Evolutionary conservation across 2,888 invertebrate genomes (phyloP), one percentile per base, ranked within the genome.

Genomic region (Drosophila melanosoma): DNA sequence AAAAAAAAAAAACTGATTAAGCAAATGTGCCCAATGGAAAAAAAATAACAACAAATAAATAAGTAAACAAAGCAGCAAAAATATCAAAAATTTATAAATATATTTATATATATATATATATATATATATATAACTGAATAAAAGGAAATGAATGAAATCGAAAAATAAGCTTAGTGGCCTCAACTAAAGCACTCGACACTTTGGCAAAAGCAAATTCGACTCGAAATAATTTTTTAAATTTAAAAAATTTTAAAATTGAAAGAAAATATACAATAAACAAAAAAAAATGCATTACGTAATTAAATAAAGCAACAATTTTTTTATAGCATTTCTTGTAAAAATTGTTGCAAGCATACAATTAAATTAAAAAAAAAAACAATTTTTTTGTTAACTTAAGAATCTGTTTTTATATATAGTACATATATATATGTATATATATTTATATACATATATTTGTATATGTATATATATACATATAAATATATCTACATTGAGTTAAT

Each of bases 111-210:
- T 65, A 64, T 52, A 38, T 60, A 56, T 60, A 60, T 67, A 69
- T 38, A 63, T 26, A 26, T 60, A 57, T 60, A 61, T 67, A 69
- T 38, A 63, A 76, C 38, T 60, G 59, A 68, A 51, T 58, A 69
- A 66, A 66, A 20, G 23, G 40, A 38, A 52, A 52, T 6, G 53
- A 68, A 59, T 26, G 40, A 57, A 33, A 79, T 57, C 42, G 45
- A 57, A 62, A 65, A 65, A 68, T 65, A 56, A 79, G 62, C 35
- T 66, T 76, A 81, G 80, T 67, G 80, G 81, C 78, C 71, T 84
- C 74, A 80, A 74, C 57, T 56, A 87, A 87, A 85, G 87, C 85
- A 83, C 78, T 58, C 57, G 56, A 84, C 70, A 81, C 62, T 87
- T 89, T 76, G 79, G 89, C 78, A 83, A 82, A 60, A 58, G 42